phyloP scores from a whole-genome alignment of 1,140 invertebrate genomes.

The Micrasema minimum region DNA sequence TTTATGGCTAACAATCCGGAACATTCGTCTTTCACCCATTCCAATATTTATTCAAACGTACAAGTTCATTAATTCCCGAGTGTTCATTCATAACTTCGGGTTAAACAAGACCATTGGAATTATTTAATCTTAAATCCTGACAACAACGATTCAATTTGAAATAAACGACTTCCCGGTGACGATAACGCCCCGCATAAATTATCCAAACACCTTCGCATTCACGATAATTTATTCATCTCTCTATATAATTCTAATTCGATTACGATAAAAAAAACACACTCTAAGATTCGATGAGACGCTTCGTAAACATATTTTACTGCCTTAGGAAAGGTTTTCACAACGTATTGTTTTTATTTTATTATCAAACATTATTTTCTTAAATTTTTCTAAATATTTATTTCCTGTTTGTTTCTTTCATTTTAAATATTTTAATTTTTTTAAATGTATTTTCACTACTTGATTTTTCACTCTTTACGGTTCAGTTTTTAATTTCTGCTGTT shows the following conservation, averaged over 20 bases:
- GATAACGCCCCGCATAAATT: constrained; percentile 23
- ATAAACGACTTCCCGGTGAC: constrained; percentile 17
- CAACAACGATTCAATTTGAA: constrained; percentile 18
- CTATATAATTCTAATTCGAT: constrained; percentile 25
- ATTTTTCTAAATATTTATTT: too few relatives aligned
- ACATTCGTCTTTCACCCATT: too few relatives aligned
- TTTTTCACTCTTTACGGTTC: too few relatives aligned
- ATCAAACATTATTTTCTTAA: too few relatives aligned
- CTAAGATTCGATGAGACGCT: constrained; percentile 2
- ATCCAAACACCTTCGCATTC: constrained; percentile 4
- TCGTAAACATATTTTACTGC: constrained; percentile 5
- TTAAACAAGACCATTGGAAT: constrained; percentile 24
- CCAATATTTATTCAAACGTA: too few relatives aligned
- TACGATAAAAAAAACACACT: constrained; percentile 16
- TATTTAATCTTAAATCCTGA: constrained; percentile 16
- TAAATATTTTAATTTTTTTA: too few relatives aligned
- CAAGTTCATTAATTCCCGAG: constrained; percentile 13
- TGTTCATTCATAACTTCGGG: constrained; percentile 21
- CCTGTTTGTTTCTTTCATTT: too few relatives aligned
- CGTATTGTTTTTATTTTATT: too few relatives aligned
- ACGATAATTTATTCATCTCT: constrained; percentile 16
- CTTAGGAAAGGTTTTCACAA: too few relatives aligned
- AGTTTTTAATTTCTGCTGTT: too few relatives aligned
- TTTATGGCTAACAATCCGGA: too few relatives aligned
- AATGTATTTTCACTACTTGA: too few relatives aligned